Percentiles rank a stretch among this genome's conserved stretches.
Evolutionary conservation across 2,797 vertebrate species (phyloP).

Genomic region (Sebastes wilsoni): DNA sequence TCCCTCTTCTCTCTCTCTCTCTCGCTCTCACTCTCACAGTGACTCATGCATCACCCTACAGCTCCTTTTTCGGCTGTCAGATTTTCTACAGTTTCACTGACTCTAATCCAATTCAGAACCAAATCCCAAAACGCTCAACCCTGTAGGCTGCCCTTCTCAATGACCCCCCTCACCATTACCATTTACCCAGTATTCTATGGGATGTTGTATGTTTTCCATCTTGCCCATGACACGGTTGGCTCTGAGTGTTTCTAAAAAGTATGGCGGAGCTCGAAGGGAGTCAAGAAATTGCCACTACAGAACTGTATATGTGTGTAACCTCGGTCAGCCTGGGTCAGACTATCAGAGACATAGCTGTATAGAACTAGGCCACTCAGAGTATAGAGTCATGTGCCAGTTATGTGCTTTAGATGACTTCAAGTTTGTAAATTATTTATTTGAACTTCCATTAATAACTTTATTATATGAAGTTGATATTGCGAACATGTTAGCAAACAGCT

Average conservation of each 20-base stretch:
- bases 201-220: conserved; percentile 38
- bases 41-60: conserved; percentile 66
- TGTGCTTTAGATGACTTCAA: neutral
- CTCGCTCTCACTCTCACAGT: conserved; percentile 40
- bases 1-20: conserved; percentile 21
- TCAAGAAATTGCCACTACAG: conserved; percentile 10
- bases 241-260: conserved; percentile 52
- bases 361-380: neutral
- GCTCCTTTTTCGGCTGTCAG: conserved; percentile 64
- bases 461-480: neutral
- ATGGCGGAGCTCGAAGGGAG: conserved; percentile 22
- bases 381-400: neutral
- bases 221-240: conserved; percentile 33
- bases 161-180: conserved; percentile 53
- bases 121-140: conserved; percentile 69
- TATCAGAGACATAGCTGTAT: neutral
- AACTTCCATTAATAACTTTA: neutral
- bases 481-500: neutral
- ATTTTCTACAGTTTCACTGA: conserved; percentile 67
- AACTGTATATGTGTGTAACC: conserved; percentile 6
- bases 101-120: conserved; percentile 72
- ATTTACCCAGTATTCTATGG: conserved; percentile 58
- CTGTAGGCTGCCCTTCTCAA: conserved; percentile 64
- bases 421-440: neutral
- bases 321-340: conserved; percentile 31